A percentile compares a stretch with the other conserved stretches of the same genome.
These are phyloP conservation scores for Corynorhinus townsendii DNA, from an alignment of 2,113 vertebrate species.

Conservation along the genomic window DNA sequence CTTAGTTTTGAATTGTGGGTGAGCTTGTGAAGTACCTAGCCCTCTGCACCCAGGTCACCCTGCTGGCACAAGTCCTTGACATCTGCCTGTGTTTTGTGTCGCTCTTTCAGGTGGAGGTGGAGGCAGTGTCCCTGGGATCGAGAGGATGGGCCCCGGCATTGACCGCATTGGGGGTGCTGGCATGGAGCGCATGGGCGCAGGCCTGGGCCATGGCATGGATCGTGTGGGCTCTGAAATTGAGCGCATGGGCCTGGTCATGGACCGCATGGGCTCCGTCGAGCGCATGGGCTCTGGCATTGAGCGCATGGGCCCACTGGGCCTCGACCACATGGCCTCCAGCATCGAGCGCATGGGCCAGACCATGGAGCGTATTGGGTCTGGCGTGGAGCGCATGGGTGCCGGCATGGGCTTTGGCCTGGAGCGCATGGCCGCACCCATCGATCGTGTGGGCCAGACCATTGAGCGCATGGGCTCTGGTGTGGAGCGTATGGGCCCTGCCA, in stretches of 20 bases:
- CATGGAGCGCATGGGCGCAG: conserved; percentile 82
- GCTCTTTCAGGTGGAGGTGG: conserved; percentile 78
- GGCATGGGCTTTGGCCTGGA: conserved; percentile 92
- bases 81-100: conserved; percentile 13
- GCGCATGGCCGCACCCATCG: conserved; percentile 88
- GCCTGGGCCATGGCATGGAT: conserved; percentile 92
- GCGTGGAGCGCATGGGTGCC: conserved; percentile 90
- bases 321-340: conserved; percentile 89
- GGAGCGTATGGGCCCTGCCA: conserved; percentile 87
- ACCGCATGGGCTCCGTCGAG: conserved; percentile 90
- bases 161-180: conserved; percentile 90
- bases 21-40: not conserved
- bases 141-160: conserved; percentile 88
- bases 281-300: conserved; percentile 87
- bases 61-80: not conserved
- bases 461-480: conserved; percentile 86
- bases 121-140: conserved; percentile 81
- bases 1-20: not conserved
- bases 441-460: conserved; percentile 88
- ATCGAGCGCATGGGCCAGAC: conserved; percentile 90
- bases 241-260: conserved; percentile 92
- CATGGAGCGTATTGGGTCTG: conserved; percentile 89
- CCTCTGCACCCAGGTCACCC: not conserved
- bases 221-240: conserved; percentile 89
- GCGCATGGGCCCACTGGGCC: conserved; percentile 88